Evolutionary conservation across 2,113 vertebrate species (phyloP).

Genomic region (Martes martes): DNA sequence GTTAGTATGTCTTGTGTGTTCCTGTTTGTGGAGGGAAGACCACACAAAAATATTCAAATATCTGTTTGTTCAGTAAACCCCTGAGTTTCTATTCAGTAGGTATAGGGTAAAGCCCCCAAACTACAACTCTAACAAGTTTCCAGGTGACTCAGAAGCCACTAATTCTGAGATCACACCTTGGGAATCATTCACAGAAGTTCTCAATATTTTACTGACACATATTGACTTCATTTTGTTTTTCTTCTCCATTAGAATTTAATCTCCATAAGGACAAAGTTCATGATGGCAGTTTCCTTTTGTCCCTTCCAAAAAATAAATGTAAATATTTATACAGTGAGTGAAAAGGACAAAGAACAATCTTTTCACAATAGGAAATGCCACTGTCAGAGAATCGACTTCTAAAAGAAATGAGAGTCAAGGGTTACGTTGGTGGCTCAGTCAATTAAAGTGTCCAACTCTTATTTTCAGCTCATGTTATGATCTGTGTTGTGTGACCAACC

Average conservation of each 20-base stretch:
- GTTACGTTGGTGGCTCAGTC: too few species aligned
- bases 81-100: neutral
- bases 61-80: neutral
- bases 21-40: neutral
- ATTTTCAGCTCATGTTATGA: too few species aligned
- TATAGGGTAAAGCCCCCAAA: neutral
- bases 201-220: neutral
- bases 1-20: neutral
- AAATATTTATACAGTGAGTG: neutral
- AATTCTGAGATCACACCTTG: too few species aligned
- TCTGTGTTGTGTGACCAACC: too few species aligned
- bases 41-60: neutral
- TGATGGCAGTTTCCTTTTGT: neutral
- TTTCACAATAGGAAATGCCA: neutral
- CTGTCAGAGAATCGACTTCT: neutral
- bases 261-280: neutral
- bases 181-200: too few species aligned
- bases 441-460: too few species aligned
- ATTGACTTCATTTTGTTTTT: neutral
- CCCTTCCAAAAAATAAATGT: neutral
- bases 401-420: too few species aligned
- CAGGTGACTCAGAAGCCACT: neutral
- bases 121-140: neutral
- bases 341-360: neutral
- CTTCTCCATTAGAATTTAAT: neutral